These are phyloP conservation scores for Porites divaricata DNA, from an alignment of 92 coral and sea anemone genomes.

Conservation along the genomic window DNA sequence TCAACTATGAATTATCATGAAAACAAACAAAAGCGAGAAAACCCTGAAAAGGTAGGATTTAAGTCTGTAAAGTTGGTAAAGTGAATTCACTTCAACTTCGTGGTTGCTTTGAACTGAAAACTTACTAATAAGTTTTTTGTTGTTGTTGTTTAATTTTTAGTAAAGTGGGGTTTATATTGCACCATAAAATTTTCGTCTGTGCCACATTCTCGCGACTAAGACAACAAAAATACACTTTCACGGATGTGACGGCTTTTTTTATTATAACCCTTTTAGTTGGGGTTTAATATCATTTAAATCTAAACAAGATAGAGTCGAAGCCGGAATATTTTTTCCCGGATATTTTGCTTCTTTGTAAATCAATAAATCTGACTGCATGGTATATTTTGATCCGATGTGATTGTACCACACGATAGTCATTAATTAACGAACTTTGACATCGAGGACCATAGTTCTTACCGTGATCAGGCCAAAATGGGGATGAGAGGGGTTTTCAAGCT, in stretches of 20 bases:
- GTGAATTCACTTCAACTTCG: neutral
- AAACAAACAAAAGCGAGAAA: conserved; percentile 22
- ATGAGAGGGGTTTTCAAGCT: neutral
- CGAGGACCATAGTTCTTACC: too few relatives aligned
- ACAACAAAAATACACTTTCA: neutral
- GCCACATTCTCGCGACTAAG: too few relatives aligned
- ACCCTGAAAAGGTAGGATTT: conserved; percentile 35
- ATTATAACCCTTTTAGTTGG: neutral
- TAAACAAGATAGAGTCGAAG: neutral
- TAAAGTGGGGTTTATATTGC: too few relatives aligned
- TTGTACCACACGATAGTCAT: too few relatives aligned
- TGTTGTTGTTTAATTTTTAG: too few relatives aligned
- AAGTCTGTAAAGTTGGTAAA: neutral
- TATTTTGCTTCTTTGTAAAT: conserved; percentile 11
- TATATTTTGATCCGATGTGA: neutral
- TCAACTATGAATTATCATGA: conserved; percentile 7
- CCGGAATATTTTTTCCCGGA: conserved; percentile 14
- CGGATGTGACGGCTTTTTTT: too few relatives aligned
- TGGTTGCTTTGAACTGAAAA: too few relatives aligned
- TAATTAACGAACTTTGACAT: too few relatives aligned
- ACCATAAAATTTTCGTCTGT: too few relatives aligned
- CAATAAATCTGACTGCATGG: conserved; percentile 6
- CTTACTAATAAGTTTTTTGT: too few relatives aligned
- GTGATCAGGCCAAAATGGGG: neutral
- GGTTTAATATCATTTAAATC: neutral